Percentiles rank a stretch among this genome's conserved stretches.
Conservation (phyloP, 2,888 invertebrate species). For the Metopia argyrocephala region DNA sequence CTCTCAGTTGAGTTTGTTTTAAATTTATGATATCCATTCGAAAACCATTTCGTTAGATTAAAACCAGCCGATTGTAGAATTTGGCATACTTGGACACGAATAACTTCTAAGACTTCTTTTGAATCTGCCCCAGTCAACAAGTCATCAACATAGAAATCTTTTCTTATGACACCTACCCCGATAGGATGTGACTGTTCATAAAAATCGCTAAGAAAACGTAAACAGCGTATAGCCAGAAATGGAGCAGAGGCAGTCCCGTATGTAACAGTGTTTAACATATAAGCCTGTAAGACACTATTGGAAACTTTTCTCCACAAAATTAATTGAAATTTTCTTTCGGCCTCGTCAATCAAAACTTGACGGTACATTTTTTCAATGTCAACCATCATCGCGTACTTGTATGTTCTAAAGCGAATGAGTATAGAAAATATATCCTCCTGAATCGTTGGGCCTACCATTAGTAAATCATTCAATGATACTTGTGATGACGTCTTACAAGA, state of each 20-base stretch:
- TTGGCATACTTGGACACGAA: background rate
- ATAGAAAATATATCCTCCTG: conserved; percentile 57
- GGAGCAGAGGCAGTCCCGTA: no score
- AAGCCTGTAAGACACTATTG: no score
- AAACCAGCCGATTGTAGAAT: conserved; percentile 1
- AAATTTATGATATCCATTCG: no score
- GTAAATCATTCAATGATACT: conserved; percentile 55
- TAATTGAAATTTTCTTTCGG: conserved; percentile 54
- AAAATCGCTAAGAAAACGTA: no score
- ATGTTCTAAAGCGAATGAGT: conserved; percentile 47
- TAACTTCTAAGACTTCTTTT: background rate
- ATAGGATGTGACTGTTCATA: background rate
- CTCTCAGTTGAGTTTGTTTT: no score
- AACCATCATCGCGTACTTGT: conserved; percentile 50
- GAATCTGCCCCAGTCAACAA: conserved; percentile 1
- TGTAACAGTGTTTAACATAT: no score
- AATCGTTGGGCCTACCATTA: conserved; percentile 47
- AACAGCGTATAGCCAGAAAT: no score
- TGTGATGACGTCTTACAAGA: conserved; percentile 53
- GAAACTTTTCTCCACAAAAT: no score
- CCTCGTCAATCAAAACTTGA: conserved; percentile 50
- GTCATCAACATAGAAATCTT: conserved; percentile 19
- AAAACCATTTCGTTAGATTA: conserved; percentile 7
- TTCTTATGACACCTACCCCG: background rate
- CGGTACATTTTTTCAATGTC: conserved; percentile 65